Evolutionary conservation across 2,113 vertebrate genomes (phyloP).

Genomic region (Natator depressus): DNA sequence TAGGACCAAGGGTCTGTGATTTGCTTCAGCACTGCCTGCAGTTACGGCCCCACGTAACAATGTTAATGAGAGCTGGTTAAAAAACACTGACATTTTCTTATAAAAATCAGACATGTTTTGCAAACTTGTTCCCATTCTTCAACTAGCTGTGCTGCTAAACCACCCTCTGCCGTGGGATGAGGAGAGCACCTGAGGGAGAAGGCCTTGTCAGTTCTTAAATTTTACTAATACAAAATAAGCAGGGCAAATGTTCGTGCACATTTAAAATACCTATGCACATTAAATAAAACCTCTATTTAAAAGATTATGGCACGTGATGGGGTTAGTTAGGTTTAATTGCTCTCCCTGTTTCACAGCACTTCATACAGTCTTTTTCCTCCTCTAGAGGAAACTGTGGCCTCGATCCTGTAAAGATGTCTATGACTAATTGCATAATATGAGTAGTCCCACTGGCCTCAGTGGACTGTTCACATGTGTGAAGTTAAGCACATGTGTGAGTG

Average conservation of each 20-base stretch:
- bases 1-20: background rate
- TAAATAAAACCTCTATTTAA: background rate
- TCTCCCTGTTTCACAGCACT: background rate
- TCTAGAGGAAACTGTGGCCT: background rate
- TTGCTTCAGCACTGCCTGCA: background rate
- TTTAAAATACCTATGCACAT: background rate
- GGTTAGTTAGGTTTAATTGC: background rate
- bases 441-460: background rate
- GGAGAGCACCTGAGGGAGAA: background rate
- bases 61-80: background rate
- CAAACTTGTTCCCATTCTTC: background rate
- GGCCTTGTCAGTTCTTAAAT: background rate
- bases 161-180: background rate
- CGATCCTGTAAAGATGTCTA: background rate
- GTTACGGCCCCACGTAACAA: background rate
- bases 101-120: background rate
- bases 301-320: background rate
- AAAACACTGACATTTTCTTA: background rate
- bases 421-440: background rate
- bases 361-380: background rate
- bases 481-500: background rate
- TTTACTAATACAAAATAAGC: background rate
- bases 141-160: accelerated
- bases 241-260: background rate
- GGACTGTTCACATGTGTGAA: background rate